Conservation (phyloP, 2,888 invertebrate species). For the Gonocerus acuteangulatus region DNA sequence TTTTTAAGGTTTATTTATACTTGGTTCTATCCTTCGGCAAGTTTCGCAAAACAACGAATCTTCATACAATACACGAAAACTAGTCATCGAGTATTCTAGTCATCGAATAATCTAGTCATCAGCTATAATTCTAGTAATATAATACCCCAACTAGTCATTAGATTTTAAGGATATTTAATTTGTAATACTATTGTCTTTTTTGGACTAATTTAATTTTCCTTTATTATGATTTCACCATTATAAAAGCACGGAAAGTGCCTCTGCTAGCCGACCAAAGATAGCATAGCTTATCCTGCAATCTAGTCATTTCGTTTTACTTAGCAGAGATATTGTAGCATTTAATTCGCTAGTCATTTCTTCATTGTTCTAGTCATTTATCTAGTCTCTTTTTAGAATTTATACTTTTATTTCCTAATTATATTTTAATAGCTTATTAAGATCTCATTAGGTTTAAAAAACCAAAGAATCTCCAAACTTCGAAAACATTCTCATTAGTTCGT, state of each 20-base stretch:
- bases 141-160: conserved; percentile 20
- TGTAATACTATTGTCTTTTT: not conserved
- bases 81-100: conserved; percentile 27
- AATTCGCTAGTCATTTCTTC: conserved; percentile 2
- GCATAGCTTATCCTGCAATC: conserved; percentile 1
- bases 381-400: not conserved
- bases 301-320: conserved; percentile 1
- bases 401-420: too few species aligned
- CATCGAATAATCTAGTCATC: conserved; percentile 13
- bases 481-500: conserved; percentile 20
- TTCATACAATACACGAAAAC: conserved; percentile 15
- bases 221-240: not conserved
- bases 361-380: conserved; percentile 3
- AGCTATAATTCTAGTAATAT: not conserved
- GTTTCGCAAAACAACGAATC: conserved; percentile 26
- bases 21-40: conserved; percentile 10
- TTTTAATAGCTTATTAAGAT: conserved; percentile 8
- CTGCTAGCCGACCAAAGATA: conserved; percentile 35
- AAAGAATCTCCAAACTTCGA: conserved; percentile 27
- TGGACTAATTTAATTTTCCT: not conserved
- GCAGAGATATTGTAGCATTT: not conserved
- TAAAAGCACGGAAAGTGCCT: conserved; percentile 30
- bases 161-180: not conserved
- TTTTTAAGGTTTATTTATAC: conserved; percentile 20
- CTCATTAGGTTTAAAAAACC: conserved; percentile 21